These are phyloP conservation scores for Hypercompe scribonia DNA, from an alignment of 2,888 invertebrate genomes.

Conservation along the genomic window DNA sequence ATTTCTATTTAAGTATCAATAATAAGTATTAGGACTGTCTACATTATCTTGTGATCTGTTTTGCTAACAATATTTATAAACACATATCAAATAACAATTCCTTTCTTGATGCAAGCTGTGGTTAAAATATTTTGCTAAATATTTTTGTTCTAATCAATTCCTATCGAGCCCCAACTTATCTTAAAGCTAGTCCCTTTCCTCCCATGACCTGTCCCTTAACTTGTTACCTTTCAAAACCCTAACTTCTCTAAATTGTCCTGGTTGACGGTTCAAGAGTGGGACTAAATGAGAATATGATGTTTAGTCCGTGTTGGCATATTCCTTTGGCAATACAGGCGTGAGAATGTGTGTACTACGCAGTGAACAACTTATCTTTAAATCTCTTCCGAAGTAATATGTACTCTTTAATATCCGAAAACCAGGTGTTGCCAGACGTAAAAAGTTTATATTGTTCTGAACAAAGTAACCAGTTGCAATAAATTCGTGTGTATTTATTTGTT, in stretches of 20 bases:
- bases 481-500: constrained; percentile 45
- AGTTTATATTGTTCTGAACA: constrained; percentile 28
- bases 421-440: constrained; percentile 34
- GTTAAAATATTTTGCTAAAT: background rate
- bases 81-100: background rate
- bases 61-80: too few relatives aligned
- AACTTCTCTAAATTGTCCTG: too few relatives aligned
- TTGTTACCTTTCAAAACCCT: too few relatives aligned
- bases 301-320: too few relatives aligned
- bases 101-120: background rate
- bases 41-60: background rate
- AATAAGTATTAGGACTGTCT: background rate
- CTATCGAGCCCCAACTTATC: too few relatives aligned
- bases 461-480: constrained; percentile 46
- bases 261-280: too few relatives aligned
- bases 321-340: background rate
- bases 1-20: background rate
- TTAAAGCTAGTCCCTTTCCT: too few relatives aligned
- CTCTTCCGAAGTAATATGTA: constrained; percentile 31
- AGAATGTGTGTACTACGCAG: background rate
- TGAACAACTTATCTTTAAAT: constrained; percentile 20
- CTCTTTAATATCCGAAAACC: constrained; percentile 37
- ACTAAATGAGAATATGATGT: too few relatives aligned
- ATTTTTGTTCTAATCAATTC: too few relatives aligned
- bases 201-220: too few relatives aligned